Conservation (phyloP, 2,888 invertebrate genomes). For the Ochropacha duplaris region DNA sequence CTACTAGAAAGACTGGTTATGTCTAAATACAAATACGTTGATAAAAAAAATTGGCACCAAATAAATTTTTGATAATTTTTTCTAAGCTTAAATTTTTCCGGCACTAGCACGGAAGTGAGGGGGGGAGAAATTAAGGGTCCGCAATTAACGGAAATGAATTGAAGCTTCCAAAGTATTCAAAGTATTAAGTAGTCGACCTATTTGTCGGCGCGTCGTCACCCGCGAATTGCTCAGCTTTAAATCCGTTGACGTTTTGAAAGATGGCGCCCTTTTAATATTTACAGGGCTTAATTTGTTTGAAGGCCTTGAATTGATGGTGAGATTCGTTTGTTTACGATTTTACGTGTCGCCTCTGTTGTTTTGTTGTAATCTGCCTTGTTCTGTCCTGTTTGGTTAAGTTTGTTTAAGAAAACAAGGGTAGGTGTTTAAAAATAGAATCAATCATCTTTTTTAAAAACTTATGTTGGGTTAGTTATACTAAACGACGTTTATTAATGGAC, state of each 20-base stretch:
- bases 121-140: conserved; percentile 42
- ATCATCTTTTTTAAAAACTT: too few relatives aligned
- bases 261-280: conserved; percentile 53
- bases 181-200: conserved; percentile 50
- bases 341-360: conserved; percentile 5
- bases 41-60: too few relatives aligned
- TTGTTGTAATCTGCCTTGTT: background rate
- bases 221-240: conserved; percentile 32
- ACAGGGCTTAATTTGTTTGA: conserved; percentile 57
- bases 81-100: conserved; percentile 4
- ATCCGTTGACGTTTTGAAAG: conserved; percentile 59
- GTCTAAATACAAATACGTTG: too few relatives aligned
- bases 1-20: too few relatives aligned
- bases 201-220: conserved; percentile 49
- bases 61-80: background rate
- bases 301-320: conserved; percentile 39
- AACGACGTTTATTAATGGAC: too few relatives aligned
- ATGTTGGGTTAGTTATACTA: too few relatives aligned
- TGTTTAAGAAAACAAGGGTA: background rate
- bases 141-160: conserved; percentile 68
- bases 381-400: background rate
- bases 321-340: conserved; percentile 38
- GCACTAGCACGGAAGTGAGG: conserved; percentile 7
- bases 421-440: too few relatives aligned
- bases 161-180: conserved; percentile 49